These are phyloP conservation scores for Nephrotoma flavescens DNA, from an alignment of 2,888 invertebrate genomes.

Conservation along the genomic window DNA sequence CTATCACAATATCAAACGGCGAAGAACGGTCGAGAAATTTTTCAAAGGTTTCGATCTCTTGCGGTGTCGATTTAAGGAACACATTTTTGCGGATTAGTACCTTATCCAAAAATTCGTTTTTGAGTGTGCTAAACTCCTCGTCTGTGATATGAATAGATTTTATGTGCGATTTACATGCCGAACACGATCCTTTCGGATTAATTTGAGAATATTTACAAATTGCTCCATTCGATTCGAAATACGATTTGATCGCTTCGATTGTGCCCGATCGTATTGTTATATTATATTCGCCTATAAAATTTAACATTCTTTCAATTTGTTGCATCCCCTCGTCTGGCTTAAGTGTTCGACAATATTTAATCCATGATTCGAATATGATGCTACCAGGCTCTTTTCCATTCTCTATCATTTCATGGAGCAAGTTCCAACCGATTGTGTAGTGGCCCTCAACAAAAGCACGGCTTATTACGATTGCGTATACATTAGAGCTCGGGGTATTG, in stretches of 20 bases:
- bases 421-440: conserved; percentile 40
- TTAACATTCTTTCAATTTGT: conserved; percentile 41
- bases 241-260: conserved; percentile 20
- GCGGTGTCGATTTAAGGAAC: conserved; percentile 56
- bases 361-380: conserved; percentile 37
- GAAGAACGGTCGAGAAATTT: conserved; percentile 46
- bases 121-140: conserved; percentile 47
- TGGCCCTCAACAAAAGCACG: conserved; percentile 37
- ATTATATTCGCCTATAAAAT: conserved; percentile 38
- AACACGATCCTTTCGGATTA: conserved; percentile 43
- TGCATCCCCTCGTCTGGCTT: conserved; percentile 25
- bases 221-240: conserved; percentile 13
- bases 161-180: conserved; percentile 38
- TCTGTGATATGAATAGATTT: conserved; percentile 36
- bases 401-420: conserved; percentile 40
- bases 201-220: conserved; percentile 13
- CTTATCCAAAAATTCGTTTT: conserved; percentile 45
- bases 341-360: conserved; percentile 32
- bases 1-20: conserved; percentile 68
- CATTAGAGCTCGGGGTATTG: conserved; percentile 31
- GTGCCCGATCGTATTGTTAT: conserved; percentile 27
- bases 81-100: conserved; percentile 58
- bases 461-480: conserved; percentile 38
- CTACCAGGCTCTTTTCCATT: conserved; percentile 32
- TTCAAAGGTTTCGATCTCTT: conserved; percentile 50